Evolutionary conservation across 2,888 invertebrate genomes (phyloP).

Genomic region (Pelosia muscerda): DNA sequence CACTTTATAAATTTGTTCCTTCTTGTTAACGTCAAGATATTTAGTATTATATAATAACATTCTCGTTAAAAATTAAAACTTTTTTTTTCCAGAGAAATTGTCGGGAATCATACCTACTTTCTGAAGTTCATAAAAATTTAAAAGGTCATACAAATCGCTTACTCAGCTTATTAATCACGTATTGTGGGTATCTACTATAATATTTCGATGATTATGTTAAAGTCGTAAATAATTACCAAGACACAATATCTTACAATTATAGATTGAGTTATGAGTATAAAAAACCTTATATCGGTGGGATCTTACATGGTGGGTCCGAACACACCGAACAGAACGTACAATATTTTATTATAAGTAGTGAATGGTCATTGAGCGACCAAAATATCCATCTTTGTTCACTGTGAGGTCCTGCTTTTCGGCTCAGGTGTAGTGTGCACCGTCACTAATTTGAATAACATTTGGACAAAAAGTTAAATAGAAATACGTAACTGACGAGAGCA

Average conservation of each 20-base stretch:
- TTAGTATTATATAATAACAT: slow-evolving; percentile 16
- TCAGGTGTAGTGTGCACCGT: slow-evolving; percentile 81
- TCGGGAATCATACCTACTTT: not conserved
- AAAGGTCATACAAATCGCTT: slow-evolving; percentile 20
- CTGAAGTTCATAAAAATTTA: not conserved
- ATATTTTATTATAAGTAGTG: slow-evolving; percentile 79
- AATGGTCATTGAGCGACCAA: slow-evolving; percentile 75
- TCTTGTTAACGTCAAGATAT: slow-evolving; percentile 51
- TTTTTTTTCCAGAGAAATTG: not conserved
- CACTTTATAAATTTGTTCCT: slow-evolving; percentile 61
- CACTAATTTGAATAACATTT: slow-evolving; percentile 76
- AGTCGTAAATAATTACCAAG: slow-evolving; percentile 75
- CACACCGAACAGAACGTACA: slow-evolving; percentile 62
- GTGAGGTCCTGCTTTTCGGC: slow-evolving; percentile 79
- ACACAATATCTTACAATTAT: slow-evolving; percentile 72
- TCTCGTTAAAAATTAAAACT: slow-evolving; percentile 21
- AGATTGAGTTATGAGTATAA: slow-evolving; percentile 68
- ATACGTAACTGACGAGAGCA: slow-evolving; percentile 65
- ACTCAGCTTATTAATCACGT: not conserved
- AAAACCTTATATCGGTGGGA: slow-evolving; percentile 64
- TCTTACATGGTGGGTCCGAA: slow-evolving; percentile 73
- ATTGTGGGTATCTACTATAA: not conserved
- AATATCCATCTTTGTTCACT: slow-evolving; percentile 77
- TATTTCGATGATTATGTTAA: slow-evolving; percentile 44
- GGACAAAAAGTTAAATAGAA: slow-evolving; percentile 71